Evolutionary conservation across 2,797 vertebrate species (phyloP).

Genomic region (Pterois miles): DNA sequence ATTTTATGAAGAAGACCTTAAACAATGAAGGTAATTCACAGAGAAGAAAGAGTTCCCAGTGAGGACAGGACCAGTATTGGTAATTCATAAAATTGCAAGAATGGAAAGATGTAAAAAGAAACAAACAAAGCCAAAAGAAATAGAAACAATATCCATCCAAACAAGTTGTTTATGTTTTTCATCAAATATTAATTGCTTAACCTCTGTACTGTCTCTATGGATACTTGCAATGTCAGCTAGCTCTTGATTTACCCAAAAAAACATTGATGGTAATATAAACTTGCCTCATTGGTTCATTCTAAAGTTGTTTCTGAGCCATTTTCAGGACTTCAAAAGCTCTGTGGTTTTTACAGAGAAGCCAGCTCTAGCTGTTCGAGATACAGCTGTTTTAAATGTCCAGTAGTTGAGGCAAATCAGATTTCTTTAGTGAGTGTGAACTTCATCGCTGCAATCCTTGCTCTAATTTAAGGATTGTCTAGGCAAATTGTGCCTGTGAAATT

Average conservation of each 20-base stretch:
- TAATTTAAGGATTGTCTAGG: conserved; percentile 2
- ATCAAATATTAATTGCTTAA: not conserved
- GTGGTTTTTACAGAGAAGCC: not conserved
- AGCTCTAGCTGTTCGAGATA: not conserved
- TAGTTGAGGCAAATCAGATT: not conserved
- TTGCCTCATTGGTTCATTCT: not conserved
- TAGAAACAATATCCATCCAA: not conserved
- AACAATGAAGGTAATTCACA: not conserved
- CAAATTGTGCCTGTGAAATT: not conserved
- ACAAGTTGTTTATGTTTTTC: not conserved
- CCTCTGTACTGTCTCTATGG: not conserved
- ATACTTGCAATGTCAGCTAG: not conserved
- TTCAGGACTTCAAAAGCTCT: conserved; percentile 1
- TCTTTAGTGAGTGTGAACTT: not conserved
- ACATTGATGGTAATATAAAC: conserved; percentile 24
- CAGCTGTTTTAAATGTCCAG: not conserved
- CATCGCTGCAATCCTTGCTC: not conserved
- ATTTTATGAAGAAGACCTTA: not conserved
- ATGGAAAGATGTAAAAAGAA: not conserved
- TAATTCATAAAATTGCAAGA: not conserved
- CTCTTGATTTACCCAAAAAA: conserved; percentile 14
- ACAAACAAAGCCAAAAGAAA: not conserved
- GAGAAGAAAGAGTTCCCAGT: not conserved
- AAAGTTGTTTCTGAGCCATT: not conserved
- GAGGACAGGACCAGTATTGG: not conserved